phyloP scores from a whole-genome alignment of 2,888 invertebrate species.

The Carcina quercana region DNA sequence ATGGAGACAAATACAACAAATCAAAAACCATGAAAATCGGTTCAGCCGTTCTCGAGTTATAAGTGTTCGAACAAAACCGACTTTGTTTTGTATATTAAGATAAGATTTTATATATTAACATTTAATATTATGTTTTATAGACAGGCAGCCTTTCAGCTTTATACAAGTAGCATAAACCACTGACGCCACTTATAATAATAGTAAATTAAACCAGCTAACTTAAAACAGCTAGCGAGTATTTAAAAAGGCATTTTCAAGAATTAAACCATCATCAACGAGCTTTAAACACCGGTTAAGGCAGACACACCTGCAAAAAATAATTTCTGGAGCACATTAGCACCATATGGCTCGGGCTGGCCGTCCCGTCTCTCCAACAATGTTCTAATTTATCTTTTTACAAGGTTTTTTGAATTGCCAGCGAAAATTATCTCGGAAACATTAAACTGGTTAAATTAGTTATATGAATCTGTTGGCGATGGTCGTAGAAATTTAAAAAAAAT shows the following conservation, averaged over 20 bases:
- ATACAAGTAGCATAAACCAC: no score
- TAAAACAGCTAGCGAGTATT: constrained; percentile 5
- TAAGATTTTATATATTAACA: no score
- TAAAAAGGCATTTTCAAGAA: constrained; percentile 10
- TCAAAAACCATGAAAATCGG: no score
- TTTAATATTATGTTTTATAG: no score
- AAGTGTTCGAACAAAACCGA: no score
- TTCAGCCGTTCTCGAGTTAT: no score
- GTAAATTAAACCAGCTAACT: no score
- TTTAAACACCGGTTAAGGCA: constrained; percentile 31
- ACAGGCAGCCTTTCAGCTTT: no score
- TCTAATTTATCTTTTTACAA: constrained; percentile 20
- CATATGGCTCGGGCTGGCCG: constrained; percentile 22
- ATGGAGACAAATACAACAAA: no score
- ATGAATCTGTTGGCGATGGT: not conserved
- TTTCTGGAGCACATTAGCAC: constrained; percentile 33
- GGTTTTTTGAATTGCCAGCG: constrained; percentile 10
- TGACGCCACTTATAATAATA: no score
- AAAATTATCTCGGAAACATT: not conserved
- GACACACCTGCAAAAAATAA: constrained; percentile 34
- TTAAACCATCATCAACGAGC: constrained; percentile 33
- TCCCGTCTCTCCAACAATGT: constrained; percentile 28
- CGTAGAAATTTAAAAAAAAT: not conserved
- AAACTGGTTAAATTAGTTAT: not conserved
- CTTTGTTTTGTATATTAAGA: no score